Conservation (phyloP, 2,113 vertebrate species). For the Manacus vitellinus region DNA sequence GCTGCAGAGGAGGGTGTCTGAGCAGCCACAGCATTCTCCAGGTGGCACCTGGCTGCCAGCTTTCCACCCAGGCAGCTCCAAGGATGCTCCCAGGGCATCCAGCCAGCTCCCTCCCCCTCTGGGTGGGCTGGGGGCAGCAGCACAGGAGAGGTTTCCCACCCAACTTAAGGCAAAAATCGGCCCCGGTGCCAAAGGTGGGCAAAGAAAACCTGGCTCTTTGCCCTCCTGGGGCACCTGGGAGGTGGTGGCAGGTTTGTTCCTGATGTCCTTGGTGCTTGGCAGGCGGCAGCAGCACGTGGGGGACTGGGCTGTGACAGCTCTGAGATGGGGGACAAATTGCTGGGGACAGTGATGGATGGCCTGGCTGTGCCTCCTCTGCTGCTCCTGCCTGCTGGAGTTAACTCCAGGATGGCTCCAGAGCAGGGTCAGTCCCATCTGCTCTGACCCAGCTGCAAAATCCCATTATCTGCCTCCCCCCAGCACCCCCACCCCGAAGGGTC, state of each 20-base stretch:
- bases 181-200: too few species aligned
- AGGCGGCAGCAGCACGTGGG: neutral
- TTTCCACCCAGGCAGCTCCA: neutral
- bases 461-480: neutral
- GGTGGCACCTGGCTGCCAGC: neutral
- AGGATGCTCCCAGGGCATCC: neutral
- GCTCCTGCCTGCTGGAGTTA: neutral
- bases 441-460: neutral
- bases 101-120: neutral
- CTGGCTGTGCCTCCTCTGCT: neutral
- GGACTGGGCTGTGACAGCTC: neutral
- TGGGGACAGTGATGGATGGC: neutral
- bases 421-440: neutral
- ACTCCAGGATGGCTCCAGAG: neutral
- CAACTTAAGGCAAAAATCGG: neutral
- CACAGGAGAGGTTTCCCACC: neutral
- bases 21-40: neutral
- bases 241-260: neutral
- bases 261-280: neutral
- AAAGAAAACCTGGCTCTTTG: neutral
- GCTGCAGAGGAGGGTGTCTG: neutral
- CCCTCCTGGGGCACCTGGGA: neutral
- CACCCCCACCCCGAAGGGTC: neutral
- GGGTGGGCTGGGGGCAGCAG: neutral
- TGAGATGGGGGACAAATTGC: neutral